Conservation (phyloP, 92 coral and sea anemone genomes). For the Desmophyllum pertusum region DNA sequence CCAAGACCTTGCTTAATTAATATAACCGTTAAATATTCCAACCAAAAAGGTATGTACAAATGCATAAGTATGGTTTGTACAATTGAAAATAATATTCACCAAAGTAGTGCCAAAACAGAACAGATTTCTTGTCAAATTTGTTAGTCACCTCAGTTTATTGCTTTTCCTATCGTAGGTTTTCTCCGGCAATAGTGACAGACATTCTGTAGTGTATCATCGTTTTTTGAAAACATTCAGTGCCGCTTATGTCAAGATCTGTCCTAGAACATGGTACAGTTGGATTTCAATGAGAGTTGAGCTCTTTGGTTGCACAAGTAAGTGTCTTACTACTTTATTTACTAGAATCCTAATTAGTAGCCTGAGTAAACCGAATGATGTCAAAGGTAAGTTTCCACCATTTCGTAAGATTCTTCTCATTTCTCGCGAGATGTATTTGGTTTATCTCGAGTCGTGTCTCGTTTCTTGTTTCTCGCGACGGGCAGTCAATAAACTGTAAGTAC, state of each 20-base stretch:
- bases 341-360: neutral
- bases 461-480: too few relatives aligned
- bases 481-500: too few relatives aligned
- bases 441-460: too few relatives aligned
- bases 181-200: conserved; percentile 77
- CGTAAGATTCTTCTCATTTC: too few relatives aligned
- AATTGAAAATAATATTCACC: neutral
- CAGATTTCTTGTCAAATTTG: too few relatives aligned
- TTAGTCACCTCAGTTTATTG: neutral
- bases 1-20: too few relatives aligned
- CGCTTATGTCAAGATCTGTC: conserved; percentile 68
- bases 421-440: too few relatives aligned
- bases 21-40: neutral
- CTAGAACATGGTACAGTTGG: conserved; percentile 76
- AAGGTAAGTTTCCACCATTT: too few relatives aligned
- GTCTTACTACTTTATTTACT: neutral
- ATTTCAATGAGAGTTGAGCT: conserved; percentile 78
- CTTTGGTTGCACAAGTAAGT: conserved; percentile 76
- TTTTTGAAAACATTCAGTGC: conserved; percentile 65
- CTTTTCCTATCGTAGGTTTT: conserved; percentile 59
- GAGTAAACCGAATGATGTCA: too few relatives aligned
- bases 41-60: too few relatives aligned
- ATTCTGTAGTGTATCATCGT: conserved; percentile 68
- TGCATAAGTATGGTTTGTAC: neutral
- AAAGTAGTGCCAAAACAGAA: too few relatives aligned